Base-by-base conservation (phyloP, 2,113 vertebrate species). In the Burhinus oedicnemus region DNA sequence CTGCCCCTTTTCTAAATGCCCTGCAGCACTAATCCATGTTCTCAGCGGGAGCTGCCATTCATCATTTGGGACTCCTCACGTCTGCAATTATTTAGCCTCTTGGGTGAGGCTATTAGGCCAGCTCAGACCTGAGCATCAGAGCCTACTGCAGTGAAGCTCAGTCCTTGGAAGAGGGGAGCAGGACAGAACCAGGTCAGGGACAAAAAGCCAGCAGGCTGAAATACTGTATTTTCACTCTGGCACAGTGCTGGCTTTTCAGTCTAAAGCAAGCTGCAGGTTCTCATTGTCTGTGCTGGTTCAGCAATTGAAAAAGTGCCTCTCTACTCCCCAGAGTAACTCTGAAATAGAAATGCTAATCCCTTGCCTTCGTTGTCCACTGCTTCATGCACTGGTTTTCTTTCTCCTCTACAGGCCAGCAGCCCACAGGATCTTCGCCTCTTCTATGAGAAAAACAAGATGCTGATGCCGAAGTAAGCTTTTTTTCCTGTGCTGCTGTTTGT, bases 341-440 rank as follows among this genome's bases (percentile, higher is more conserved):
- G 74, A 91, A 95, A 58, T 15, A 69, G 21, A 95, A 91, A 62
- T 95, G 58, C 10, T 83, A 36, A 94, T 95, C 26, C 52, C 32
- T 78, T 61, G 61, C 66, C 80, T 83, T 83, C 38, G 5, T 7
- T 84, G 54, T 55, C 88, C 75, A 5, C 42, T 94, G 65, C 57
- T 89, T 94, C 69, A 94, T 38, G 18, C 32, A 2, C 17, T 91
- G 80, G 3, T 93, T 95, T 82, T 92, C 57, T 93, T 79, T 95
- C 85, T 94, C 90, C 45, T 65, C 82, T 27, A 7, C 91, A 99
- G 99, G 99, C 99, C 89, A 99, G 98, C 97, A 99, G 99, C 72
- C 99, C 99, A 4, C 99, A 99, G 95, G 99, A 99, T 91, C 99
- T 99, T 45, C 99, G 99, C 29, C 98, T 99, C 75, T 99, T 99